phyloP scores from a whole-genome alignment of 2,113 vertebrate genomes.

The Amphiprion ocellaris region DNA sequence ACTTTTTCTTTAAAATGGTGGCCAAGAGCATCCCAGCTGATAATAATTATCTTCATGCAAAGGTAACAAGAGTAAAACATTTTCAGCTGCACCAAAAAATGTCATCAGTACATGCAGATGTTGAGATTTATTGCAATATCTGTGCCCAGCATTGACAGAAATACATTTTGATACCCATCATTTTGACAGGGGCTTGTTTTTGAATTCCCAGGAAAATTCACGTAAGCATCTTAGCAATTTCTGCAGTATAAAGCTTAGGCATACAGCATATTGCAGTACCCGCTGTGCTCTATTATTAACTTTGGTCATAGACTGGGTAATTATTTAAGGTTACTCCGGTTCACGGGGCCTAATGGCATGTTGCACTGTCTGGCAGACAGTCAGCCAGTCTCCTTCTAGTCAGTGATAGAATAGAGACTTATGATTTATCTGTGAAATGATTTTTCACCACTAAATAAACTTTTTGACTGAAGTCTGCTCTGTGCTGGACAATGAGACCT shows the following conservation, averaged over 20 bases:
- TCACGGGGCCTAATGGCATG: constrained; percentile 7
- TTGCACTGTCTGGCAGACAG: background rate
- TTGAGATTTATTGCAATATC: background rate
- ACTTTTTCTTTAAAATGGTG: too few species aligned
- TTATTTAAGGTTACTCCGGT: constrained; percentile 37
- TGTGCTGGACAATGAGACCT: too few species aligned
- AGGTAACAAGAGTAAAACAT: background rate
- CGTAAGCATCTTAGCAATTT: constrained; percentile 17
- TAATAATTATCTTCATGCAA: too few species aligned
- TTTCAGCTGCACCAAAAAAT: background rate
- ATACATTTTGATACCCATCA: background rate
- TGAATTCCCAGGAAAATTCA: background rate
- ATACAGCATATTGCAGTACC: constrained; percentile 2
- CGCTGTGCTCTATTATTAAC: constrained; percentile 47
- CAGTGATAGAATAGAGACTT: background rate
- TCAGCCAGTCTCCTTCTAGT: background rate
- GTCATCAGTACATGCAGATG: background rate
- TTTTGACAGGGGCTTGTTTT: background rate
- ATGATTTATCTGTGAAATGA: background rate
- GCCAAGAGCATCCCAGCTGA: too few species aligned
- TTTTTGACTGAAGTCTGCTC: too few species aligned
- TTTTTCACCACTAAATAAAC: too few species aligned
- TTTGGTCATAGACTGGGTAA: constrained; percentile 19
- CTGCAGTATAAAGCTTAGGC: background rate
- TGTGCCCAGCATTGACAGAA: background rate